A percentile compares a stretch with the other conserved stretches of the same genome.
Evolutionary conservation across 2,797 vertebrate genomes (phyloP).

Genomic region (Takifugu rubripes): DNA sequence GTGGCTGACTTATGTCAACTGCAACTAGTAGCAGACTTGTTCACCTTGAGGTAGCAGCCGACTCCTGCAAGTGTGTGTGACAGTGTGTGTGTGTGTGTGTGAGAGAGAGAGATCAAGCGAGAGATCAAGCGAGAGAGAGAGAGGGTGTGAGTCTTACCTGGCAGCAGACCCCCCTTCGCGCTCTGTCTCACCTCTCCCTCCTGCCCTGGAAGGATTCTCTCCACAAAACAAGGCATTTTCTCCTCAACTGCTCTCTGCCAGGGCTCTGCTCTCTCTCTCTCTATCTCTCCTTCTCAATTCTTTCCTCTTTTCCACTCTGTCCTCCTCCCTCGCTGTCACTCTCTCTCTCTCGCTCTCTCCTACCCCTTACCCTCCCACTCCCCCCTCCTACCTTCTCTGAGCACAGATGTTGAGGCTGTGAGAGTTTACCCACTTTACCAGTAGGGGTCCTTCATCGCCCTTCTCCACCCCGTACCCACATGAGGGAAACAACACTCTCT

Average conservation of each 20-base stretch:
- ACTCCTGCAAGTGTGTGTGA: conserved; percentile 26
- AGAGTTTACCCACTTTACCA: conserved; percentile 83
- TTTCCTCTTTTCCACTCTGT: conserved; percentile 46
- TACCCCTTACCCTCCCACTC: conserved; percentile 46
- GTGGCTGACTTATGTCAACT: conserved; percentile 62
- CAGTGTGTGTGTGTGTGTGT: not conserved
- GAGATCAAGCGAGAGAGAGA: not conserved
- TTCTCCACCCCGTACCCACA: conserved; percentile 73
- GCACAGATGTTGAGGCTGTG: conserved; percentile 79
- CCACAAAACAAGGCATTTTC: conserved; percentile 85
- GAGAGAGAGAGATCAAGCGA: not conserved
- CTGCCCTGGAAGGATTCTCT: conserved; percentile 80
- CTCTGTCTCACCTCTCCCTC: conserved; percentile 79
- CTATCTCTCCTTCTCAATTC: conserved; percentile 50
- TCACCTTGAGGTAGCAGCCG: conserved; percentile 59
- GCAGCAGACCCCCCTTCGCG: conserved; percentile 76
- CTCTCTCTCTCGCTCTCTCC: conserved; percentile 56
- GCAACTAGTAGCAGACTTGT: conserved; percentile 67
- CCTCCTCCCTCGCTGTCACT: conserved; percentile 47
- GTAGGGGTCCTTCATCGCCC: conserved; percentile 85
- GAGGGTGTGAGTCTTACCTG: conserved; percentile 75
- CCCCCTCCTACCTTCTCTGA: conserved; percentile 50
- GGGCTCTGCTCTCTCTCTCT: conserved; percentile 71
- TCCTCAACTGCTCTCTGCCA: conserved; percentile 73
- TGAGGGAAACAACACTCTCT: conserved; percentile 56